Base-by-base conservation (phyloP, 2,888 invertebrate species). In the Dendrolimus pini region DNA sequence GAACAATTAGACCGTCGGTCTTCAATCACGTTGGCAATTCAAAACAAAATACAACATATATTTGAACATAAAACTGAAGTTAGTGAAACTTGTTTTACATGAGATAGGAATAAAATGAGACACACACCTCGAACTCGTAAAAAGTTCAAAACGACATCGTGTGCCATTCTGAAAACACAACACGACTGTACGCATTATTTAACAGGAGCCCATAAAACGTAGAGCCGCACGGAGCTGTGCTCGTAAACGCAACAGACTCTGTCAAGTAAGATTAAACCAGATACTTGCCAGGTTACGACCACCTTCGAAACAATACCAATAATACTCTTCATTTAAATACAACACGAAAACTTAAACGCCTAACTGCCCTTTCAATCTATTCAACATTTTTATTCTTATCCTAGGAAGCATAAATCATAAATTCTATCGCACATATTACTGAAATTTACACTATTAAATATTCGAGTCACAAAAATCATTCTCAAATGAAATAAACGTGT, bases 131-230 rank as follows among this genome's bases (percentile, higher is more conserved):
- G 71, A 77, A 77, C 77, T 77, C 81, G 77, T 83, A 83, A 84
- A 82, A 81, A 78, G 71, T 74, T 73, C 73, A 73, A 70, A 80
- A 79, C 75, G 71, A 69, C 70, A 74, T 71, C 71, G 72, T 77
- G 74, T 71, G 77, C 75, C 70, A 76, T 75, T 68, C 73, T 68
- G 74, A 72, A 74, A 77, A 74, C 77, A 80, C 77, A 71, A 80
- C 77, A 71, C 73, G 78, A 80, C 74, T 77, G 72, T 77, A 75
- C 77, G 77, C 79, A 85, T 82, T 82, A 84, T 85, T 84, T 81
- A 84, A 78, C 78, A 77, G 75, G 70, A 65, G 68, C 68, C 71
- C 77, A 78, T 85, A 82, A 85, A 82, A 79, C 72, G 75, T 71
- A 68, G 71, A 69, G 65, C 74, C 72, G 71, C 74, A 75, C 72